Evolutionary conservation across 1,140 invertebrate genomes (phyloP).

Genomic region (Diachasmimorpha longicaudata): DNA sequence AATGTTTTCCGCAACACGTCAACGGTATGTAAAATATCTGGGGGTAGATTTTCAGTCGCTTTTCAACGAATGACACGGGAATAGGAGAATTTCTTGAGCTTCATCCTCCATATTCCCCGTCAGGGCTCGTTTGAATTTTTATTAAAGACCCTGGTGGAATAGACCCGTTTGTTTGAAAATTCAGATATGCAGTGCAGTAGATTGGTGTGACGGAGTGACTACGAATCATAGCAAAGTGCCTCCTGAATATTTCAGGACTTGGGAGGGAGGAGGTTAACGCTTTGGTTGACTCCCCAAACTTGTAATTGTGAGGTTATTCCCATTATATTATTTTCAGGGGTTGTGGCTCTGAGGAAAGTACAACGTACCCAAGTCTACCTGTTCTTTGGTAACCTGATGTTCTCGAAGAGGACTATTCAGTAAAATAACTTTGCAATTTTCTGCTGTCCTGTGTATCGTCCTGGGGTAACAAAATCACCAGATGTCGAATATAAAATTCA

Average conservation of each 20-base stretch:
- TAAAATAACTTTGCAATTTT: too few relatives aligned
- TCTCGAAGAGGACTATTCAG: too few relatives aligned
- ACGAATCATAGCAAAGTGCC: constrained; percentile 7
- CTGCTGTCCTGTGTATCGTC: too few relatives aligned
- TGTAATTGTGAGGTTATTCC: neutral
- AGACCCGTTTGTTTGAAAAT: constrained; percentile 7
- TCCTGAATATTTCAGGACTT: constrained; percentile 15
- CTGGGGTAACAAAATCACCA: too few relatives aligned
- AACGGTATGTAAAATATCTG: neutral
- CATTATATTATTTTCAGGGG: neutral
- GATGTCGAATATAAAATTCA: too few relatives aligned
- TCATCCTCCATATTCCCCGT: neutral
- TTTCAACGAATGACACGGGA: neutral
- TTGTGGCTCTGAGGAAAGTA: neutral
- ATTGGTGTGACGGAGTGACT: neutral
- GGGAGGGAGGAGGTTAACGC: neutral
- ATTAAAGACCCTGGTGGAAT: constrained; percentile 15
- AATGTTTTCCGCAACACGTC: neutral
- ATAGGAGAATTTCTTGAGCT: neutral
- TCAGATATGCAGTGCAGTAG: constrained; percentile 4
- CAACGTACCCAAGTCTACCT: too few relatives aligned
- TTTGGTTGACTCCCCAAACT: neutral
- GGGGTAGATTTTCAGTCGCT: neutral
- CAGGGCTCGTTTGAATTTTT: constrained; percentile 8
- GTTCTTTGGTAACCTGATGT: too few relatives aligned